Percentiles rank a stretch among this genome's conserved stretches.
Conservation (phyloP, 2,888 invertebrate species). For the Lasioglossum malachurum region DNA sequence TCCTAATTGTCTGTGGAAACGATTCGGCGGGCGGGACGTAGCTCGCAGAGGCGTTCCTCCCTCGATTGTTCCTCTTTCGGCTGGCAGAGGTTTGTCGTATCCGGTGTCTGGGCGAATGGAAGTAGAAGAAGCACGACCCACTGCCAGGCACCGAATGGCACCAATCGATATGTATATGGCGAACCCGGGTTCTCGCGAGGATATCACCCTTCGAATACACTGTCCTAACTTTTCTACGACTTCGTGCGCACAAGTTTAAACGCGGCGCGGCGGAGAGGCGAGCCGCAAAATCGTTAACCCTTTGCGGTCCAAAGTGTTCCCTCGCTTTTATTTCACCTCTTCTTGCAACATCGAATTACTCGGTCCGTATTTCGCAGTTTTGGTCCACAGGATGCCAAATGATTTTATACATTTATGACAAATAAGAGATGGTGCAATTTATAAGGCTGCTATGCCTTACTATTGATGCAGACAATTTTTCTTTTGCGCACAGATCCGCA, state of each 20-base stretch:
- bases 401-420: neutral
- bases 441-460: no score
- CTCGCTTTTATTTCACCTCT: neutral
- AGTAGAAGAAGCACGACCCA: slow-evolving; percentile 69
- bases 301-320: slow-evolving; percentile 6
- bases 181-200: slow-evolving; percentile 51
- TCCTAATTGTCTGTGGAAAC: slow-evolving; percentile 11
- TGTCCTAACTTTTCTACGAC: slow-evolving; percentile 61
- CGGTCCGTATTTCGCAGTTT: neutral
- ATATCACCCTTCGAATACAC: slow-evolving; percentile 64
- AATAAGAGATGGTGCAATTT: no score
- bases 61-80: slow-evolving; percentile 49
- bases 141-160: slow-evolving; percentile 83
- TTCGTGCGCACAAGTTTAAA: slow-evolving; percentile 45
- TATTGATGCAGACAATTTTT: neutral
- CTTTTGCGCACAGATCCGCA: neutral
- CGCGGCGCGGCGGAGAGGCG: slow-evolving; percentile 2
- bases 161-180: slow-evolving; percentile 83
- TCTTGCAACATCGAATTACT: neutral
- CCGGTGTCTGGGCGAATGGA: slow-evolving; percentile 66
- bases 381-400: neutral
- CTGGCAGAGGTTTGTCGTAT: slow-evolving; percentile 58
- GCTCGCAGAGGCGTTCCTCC: slow-evolving; percentile 2
- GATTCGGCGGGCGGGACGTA: neutral
- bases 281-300: neutral